Base-by-base conservation (phyloP, 2,888 invertebrate species). In the Frankliniella intonsa region DNA sequence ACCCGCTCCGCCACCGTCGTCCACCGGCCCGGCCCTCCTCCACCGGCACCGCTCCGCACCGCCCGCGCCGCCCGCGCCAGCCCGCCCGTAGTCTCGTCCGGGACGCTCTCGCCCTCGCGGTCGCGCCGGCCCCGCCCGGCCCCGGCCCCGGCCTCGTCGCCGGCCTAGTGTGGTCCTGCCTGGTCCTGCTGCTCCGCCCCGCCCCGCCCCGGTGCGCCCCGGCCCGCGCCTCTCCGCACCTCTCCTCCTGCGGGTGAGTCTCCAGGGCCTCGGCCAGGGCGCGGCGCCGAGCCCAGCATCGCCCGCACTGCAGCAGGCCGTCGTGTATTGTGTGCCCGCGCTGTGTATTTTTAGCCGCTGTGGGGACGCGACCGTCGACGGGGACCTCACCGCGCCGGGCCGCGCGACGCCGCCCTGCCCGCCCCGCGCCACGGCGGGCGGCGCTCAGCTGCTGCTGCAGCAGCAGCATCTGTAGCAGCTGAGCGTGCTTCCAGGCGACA, bases 321-420 rank as follows among this genome's bases (percentile, higher is more conserved):
- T 19, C 12, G 12, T 11, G 38, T 38, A 38, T 38, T 38, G 38
- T 38, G 38, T 38, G 38, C 3, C 38, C 5, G 38, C 38, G 38
- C 38, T 38, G 38, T 25, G 25, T 76, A 76, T 76, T 76, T 76
- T 76, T 76, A 76, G 69, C 69, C 69, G 69, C 69, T 25, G 9
- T 25, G 55, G 38, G 38, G 38, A 38, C 38, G 38, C 38, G 38
- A 5, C 5, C 38, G 5, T 38, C 38, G 38, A 38, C 38, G 38
- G 38, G 38, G 38, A 38, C 38, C 38, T 38, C 38, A 38, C 38
- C 38, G 2, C 38, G 38, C 38, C 38, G 38, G 5, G 38, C 38
- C 38, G 5, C 38, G 38, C 38, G 2, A 5, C 38, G 2, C 38
- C 38, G 38, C 62, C 62, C 17, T 10, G 14, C 62, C 19, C 1